Conservation (phyloP, 1,140 invertebrate species). For the Sinella curviseta region DNA sequence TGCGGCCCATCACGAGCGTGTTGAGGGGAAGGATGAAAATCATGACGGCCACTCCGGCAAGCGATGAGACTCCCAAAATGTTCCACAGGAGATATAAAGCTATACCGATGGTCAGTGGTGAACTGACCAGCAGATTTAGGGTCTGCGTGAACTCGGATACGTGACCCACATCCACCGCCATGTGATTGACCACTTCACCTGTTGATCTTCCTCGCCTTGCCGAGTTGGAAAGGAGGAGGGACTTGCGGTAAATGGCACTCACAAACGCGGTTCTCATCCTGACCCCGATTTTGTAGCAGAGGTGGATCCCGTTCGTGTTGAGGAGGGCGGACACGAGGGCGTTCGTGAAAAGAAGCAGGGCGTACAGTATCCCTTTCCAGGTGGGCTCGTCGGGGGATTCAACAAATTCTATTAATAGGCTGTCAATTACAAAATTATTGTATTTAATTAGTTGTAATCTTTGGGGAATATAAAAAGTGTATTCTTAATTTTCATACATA, state of each 20-base stretch:
- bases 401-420: not conserved
- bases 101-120: not conserved
- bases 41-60: constrained; percentile 90
- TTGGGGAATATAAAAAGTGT: too few species aligned
- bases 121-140: not conserved
- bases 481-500: too few species aligned
- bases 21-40: constrained; percentile 88
- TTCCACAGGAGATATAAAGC: constrained; percentile 62
- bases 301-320: not conserved
- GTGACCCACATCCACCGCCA: constrained; percentile 3
- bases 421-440: too few species aligned
- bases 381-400: not conserved
- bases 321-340: not conserved
- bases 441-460: too few species aligned
- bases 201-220: not conserved
- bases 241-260: not conserved
- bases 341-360: not conserved
- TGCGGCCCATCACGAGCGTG: constrained; percentile 79
- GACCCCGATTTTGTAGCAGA: not conserved
- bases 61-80: constrained; percentile 77
- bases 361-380: constrained; percentile 13
- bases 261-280: not conserved
- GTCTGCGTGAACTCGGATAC: not conserved
- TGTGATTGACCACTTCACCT: constrained; percentile 20
- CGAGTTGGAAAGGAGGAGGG: not conserved